Percentiles rank a stretch among this genome's conserved stretches.
Conservation (phyloP, 2,113 vertebrate genomes). For the Leptobrachium leishanense region DNA sequence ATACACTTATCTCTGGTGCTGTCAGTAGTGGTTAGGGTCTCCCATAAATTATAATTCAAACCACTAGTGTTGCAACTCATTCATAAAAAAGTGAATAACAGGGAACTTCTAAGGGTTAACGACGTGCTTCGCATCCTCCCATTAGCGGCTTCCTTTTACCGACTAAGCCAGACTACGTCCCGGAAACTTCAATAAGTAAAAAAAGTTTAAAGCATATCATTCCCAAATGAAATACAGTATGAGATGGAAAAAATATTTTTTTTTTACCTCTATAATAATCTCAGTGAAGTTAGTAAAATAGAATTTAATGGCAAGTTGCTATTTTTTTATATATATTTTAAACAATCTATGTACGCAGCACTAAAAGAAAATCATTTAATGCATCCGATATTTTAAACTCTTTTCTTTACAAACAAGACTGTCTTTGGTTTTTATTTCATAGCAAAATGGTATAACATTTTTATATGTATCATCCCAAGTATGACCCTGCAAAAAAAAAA, state of each 20-base stretch:
- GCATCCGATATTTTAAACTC: conserved; percentile 58
- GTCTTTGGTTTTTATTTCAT: conserved; percentile 60
- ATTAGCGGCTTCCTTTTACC: no score
- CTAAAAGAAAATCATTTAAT: conserved; percentile 60
- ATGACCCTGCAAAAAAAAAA: conserved; percentile 58
- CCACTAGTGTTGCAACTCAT: no score
- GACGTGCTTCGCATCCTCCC: no score
- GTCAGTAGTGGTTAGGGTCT: no score
- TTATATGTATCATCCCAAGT: conserved; percentile 57
- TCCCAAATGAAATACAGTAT: neutral
- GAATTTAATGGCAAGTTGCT: neutral
- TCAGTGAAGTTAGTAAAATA: conserved; percentile 6
- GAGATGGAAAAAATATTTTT: neutral
- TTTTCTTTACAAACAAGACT: conserved; percentile 59
- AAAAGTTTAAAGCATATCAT: no score
- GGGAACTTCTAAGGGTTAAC: no score
- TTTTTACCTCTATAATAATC: neutral
- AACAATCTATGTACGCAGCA: conserved; percentile 8
- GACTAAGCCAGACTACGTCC: no score
- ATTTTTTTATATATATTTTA: conserved; percentile 10
- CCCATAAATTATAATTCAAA: no score
- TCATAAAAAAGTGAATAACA: no score
- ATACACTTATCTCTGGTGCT: no score
- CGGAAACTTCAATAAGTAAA: no score
- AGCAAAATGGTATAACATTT: conserved; percentile 63